Percentiles rank a stretch among this genome's conserved stretches.
Conservation (phyloP, 2,797 vertebrate genomes). For the Danio albolineatus region DNA sequence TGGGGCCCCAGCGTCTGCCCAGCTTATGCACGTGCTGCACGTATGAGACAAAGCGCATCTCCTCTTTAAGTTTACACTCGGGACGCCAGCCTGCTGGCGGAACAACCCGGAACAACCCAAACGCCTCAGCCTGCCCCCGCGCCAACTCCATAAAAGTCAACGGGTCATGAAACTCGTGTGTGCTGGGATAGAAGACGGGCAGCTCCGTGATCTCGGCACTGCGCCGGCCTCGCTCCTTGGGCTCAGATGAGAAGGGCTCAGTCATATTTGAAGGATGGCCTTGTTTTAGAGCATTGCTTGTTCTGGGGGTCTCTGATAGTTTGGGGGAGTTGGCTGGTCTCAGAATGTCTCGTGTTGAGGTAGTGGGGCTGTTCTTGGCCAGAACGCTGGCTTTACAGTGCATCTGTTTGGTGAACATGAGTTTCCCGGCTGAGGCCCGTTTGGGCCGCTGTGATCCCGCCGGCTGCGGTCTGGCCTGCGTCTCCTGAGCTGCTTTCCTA, state of each 20-base stretch:
- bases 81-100: constrained; percentile 96
- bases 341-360: constrained; percentile 76
- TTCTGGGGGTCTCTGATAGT: constrained; percentile 75
- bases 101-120: constrained; percentile 93
- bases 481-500: constrained; percentile 56
- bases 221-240: constrained; percentile 77
- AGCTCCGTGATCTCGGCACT: constrained; percentile 86
- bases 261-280: constrained; percentile 66
- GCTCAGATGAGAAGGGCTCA: constrained; percentile 73
- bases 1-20: constrained; percentile 98
- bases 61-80: constrained; percentile 98
- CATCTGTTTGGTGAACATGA: constrained; percentile 92
- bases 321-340: constrained; percentile 81
- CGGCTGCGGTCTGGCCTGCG: constrained; percentile 70
- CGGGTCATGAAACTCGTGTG: constrained; percentile 95
- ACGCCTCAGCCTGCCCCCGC: constrained; percentile 89
- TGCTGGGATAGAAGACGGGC: constrained; percentile 87
- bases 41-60: constrained; percentile 99
- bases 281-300: constrained; percentile 82
- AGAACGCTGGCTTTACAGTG: constrained; percentile 88
- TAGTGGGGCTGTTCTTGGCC: constrained; percentile 90
- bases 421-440: constrained; percentile 88
- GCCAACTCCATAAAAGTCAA: constrained; percentile 93
- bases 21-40: constrained; percentile 99
- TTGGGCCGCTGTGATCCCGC: constrained; percentile 87